phyloP scores from a whole-genome alignment of 37 sponge, comb jelly and placozoan genomes.

The Halisarca cf. caerulea region DNA sequence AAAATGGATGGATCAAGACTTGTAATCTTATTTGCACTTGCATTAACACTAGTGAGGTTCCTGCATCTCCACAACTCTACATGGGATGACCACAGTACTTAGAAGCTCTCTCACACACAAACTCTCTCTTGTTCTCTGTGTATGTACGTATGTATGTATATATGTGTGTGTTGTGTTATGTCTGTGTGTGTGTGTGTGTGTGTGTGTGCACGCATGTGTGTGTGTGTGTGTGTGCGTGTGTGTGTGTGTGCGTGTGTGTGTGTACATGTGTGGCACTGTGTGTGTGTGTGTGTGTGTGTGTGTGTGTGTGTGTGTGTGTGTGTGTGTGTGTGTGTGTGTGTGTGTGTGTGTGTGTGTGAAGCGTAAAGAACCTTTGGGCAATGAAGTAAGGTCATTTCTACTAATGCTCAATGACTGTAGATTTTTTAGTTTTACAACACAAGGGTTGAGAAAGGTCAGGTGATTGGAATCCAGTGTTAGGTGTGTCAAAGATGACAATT shows the following conservation, averaged over 20 bases:
- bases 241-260: no score
- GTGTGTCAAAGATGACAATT: background rate
- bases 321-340: no score
- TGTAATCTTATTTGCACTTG: background rate
- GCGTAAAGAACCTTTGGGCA: conserved; percentile 43
- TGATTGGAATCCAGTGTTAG: conserved; percentile 26
- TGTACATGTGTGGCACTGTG: no score
- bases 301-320: no score
- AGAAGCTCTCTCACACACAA: no score
- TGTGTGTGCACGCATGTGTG: background rate
- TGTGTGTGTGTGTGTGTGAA: no score
- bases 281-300: no score
- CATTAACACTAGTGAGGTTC: conserved; percentile 3
- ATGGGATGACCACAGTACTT: no score
- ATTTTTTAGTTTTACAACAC: background rate
- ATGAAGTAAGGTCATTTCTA: background rate
- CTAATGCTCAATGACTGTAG: conserved; percentile 20
- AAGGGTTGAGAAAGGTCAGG: conserved; percentile 18
- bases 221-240: background rate
- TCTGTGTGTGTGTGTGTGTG: background rate
- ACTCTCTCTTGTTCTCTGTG: no score
- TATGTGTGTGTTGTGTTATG: no score
- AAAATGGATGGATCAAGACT: background rate
- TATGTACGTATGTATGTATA: no score
- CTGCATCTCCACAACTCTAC: background rate